Evolutionary conservation across 2,113 vertebrate genomes (phyloP), one percentile per base, ranked within the genome.

Genomic region (Hypanus sabinus): DNA sequence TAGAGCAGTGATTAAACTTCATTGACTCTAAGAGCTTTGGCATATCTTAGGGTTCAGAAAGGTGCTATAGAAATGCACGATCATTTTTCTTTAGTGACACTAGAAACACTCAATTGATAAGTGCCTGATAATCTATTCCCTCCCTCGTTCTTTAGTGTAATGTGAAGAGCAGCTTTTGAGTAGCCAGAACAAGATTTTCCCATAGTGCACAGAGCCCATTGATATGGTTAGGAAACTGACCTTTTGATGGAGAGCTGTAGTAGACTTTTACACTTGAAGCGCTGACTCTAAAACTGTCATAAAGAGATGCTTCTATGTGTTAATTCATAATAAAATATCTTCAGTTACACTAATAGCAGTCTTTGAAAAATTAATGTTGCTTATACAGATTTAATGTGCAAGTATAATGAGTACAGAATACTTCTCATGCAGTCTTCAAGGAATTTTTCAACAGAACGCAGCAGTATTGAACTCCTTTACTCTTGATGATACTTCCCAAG

Each of bases 301-400:
- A 90, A 90, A 90, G 85, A 90, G 60, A 90, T 90, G 60, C 85
- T 90, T 90, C 85, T 90, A 62, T 90, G 85, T 90, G 60, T 90
- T 90, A 90, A 90, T 90, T 90, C 57, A 90, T 90, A 90, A 90
- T 90, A 90, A 90, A 90, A 90, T 90, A 90, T 90, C 85, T 68
- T 90, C 85, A 65, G 85, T 90, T 90, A 90, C 85, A 90, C 85
- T 90, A 90, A 90, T 90, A 90, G 85, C 60, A 90, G 85, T 62
- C 85, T 90, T 90, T 90, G 85, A 90, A 90, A 90, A 90, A 90
- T 90, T 90, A 90, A 90, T 90, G 85, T 90, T 90, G 85, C 85
- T 90, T 90, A 65, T 90, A 90, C 85, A 90, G 85, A 90, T 68
- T 90, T 90, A 90, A 90, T 90, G 85, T 90, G 85, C 85, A 90